These are phyloP conservation scores for Calyptomena viridis DNA, from an alignment of 2,113 vertebrate species.

Conservation along the genomic window DNA sequence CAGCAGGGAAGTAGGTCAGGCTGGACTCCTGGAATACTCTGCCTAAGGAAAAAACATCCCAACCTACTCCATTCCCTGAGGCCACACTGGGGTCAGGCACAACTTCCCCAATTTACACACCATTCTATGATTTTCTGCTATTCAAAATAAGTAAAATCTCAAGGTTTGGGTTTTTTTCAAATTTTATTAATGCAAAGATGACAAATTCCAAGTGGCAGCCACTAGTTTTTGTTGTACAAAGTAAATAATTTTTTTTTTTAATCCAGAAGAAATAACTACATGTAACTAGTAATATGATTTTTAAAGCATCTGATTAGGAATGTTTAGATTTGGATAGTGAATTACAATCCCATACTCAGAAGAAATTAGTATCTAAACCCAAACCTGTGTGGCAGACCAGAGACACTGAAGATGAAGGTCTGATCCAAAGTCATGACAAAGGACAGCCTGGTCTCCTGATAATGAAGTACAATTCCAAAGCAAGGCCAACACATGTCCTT, in stretches of 20 bases:
- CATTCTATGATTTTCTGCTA: background rate
- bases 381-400: background rate
- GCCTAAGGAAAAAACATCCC: background rate
- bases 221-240: background rate
- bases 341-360: background rate
- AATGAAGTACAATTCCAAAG: background rate
- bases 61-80: background rate
- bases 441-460: background rate
- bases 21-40: background rate
- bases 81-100: background rate
- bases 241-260: background rate
- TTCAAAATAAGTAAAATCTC: background rate
- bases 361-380: background rate
- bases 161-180: background rate
- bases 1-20: conserved; percentile 10
- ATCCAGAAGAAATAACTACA: background rate
- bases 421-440: background rate
- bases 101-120: background rate
- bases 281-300: background rate
- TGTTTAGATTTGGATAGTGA: background rate
- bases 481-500: background rate
- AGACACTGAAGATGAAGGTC: background rate
- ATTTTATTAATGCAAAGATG: background rate
- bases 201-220: background rate
- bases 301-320: background rate